Evolutionary conservation across 2,888 invertebrate genomes (phyloP).

Genomic region (Melinaea menophilus): DNA sequence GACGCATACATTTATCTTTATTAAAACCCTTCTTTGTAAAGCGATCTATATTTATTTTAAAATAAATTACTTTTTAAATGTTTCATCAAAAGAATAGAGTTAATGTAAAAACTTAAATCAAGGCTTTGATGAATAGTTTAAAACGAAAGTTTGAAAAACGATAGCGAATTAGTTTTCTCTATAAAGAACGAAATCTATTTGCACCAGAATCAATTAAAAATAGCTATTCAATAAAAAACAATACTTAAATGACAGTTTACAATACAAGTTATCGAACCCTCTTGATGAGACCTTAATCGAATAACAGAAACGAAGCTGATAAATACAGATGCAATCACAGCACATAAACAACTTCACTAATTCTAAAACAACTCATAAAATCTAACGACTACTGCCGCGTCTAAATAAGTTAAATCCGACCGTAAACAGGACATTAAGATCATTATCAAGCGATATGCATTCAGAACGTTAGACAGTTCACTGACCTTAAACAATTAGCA

Average conservation of each 20-base stretch:
- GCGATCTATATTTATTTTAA: too few species aligned
- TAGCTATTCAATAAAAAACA: neutral
- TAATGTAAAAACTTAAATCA: neutral
- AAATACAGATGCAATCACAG: neutral
- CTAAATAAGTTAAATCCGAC: constrained; percentile 6
- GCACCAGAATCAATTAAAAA: neutral
- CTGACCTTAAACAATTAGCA: constrained; percentile 31
- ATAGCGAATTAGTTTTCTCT: too few species aligned
- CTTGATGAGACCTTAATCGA: too few species aligned
- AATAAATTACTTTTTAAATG: neutral
- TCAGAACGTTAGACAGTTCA: constrained; percentile 19
- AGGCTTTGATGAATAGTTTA: neutral
- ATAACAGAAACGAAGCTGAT: neutral
- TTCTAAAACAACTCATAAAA: neutral
- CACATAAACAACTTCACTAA: neutral
- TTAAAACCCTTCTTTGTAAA: too few species aligned
- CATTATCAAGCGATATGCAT: constrained; percentile 15
- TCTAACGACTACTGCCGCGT: neutral
- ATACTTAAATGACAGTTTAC: neutral
- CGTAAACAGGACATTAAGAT: constrained; percentile 5
- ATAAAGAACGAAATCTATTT: too few species aligned
- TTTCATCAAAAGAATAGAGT: neutral
- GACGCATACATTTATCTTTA: too few species aligned
- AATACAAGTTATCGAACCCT: too few species aligned
- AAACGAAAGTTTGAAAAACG: too few species aligned